Evolutionary conservation across 2,888 invertebrate species (phyloP).

Genomic region (Noctua janthe): DNA sequence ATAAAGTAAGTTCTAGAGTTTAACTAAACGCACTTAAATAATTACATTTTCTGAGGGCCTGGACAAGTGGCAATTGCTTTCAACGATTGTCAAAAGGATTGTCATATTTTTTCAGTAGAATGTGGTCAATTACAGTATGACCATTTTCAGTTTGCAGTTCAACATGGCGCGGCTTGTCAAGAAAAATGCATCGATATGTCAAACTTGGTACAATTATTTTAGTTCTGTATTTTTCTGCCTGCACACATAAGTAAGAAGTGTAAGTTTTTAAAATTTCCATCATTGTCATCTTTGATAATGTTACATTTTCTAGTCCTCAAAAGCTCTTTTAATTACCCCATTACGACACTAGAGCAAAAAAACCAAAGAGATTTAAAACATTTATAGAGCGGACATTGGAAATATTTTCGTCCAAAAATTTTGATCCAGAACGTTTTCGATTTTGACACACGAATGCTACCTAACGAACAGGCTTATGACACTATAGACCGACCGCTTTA

Average conservation of each 20-base stretch:
- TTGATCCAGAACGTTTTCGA: too few species aligned
- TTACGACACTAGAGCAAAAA: neutral
- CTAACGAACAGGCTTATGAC: too few species aligned
- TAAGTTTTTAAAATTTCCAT: neutral
- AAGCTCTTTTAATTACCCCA: neutral
- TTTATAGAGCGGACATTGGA: too few species aligned
- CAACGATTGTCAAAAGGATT: neutral
- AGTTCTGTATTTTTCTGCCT: neutral
- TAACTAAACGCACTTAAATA: neutral
- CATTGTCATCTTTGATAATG: neutral
- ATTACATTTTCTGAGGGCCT: neutral
- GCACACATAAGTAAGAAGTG: neutral
- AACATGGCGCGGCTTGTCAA: neutral
- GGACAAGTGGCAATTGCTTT: neutral
- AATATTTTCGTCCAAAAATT: too few species aligned
- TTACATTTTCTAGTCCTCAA: neutral
- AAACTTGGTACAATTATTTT: neutral
- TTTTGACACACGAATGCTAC: too few species aligned
- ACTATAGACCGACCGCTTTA: too few species aligned
- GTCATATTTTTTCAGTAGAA: neutral
- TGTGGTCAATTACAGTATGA: neutral
- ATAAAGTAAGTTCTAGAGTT: neutral
- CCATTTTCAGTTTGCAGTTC: neutral
- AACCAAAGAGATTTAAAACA: neutral
- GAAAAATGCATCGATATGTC: neutral